Evolutionary conservation across 2,888 invertebrate genomes (phyloP).

Genomic region (Smittia aterrima): DNA sequence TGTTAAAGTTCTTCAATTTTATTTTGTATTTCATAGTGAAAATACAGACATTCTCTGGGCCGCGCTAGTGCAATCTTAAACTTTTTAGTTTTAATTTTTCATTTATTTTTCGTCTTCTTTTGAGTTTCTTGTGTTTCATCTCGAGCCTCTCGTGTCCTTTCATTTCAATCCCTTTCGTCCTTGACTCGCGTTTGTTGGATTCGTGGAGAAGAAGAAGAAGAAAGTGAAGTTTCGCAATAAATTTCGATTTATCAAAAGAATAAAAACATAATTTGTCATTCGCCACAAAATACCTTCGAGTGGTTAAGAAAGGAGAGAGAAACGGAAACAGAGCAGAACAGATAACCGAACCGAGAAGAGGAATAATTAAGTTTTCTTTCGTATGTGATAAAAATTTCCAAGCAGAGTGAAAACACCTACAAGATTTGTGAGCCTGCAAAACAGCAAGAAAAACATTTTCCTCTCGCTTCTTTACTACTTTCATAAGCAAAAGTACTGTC

Average conservation of each 20-base stretch:
- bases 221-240: neutral
- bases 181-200: neutral
- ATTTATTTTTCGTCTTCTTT: conserved; percentile 34
- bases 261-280: neutral
- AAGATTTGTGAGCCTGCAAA: neutral
- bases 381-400: conserved; percentile 33
- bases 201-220: no score
- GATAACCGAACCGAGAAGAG: neutral
- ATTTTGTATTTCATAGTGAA: conserved; percentile 38
- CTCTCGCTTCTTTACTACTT: neutral
- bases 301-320: neutral
- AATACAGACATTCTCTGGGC: conserved; percentile 34
- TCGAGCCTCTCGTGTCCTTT: neutral
- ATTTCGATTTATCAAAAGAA: neutral
- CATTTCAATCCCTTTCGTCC: conserved; percentile 10
- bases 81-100: conserved; percentile 25
- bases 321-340: neutral
- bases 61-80: conserved; percentile 35
- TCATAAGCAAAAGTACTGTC: conserved; percentile 20
- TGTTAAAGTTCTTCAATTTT: conserved; percentile 37
- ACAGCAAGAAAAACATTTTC: neutral
- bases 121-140: conserved; percentile 28
- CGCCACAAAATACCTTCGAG: neutral
- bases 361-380: conserved; percentile 25
- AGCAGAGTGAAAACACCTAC: conserved; percentile 15